phyloP scores from a whole-genome alignment of 2,888 invertebrate genomes.

The Drosophila kambysellisi region DNA sequence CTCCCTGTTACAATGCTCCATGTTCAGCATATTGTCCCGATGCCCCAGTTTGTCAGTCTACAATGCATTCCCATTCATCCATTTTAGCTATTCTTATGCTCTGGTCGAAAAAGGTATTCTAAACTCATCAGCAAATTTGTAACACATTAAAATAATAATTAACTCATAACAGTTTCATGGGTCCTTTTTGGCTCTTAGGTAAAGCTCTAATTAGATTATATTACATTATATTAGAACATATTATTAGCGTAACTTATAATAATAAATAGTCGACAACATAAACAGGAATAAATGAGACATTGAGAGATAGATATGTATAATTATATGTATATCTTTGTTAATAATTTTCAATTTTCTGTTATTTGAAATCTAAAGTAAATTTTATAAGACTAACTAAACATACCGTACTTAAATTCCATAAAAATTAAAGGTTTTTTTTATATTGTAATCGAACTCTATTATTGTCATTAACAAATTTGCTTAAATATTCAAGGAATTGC shows the following conservation, averaged over 20 bases:
- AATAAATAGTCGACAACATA: not conserved
- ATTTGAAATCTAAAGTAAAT: not conserved
- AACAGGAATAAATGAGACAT: not conserved
- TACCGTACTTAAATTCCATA: too few relatives aligned
- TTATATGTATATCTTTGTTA: not conserved
- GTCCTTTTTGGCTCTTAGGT: not conserved
- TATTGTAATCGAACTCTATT: too few relatives aligned
- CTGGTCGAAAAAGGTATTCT: not conserved
- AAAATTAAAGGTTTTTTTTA: too few relatives aligned
- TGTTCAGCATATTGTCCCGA: slow-evolving; percentile 6
- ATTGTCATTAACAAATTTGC: too few relatives aligned
- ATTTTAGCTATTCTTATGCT: slow-evolving; percentile 42
- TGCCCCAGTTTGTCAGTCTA: slow-evolving; percentile 10
- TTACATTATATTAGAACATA: too few relatives aligned
- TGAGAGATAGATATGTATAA: too few relatives aligned
- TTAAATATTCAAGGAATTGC: too few relatives aligned
- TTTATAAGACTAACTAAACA: too few relatives aligned
- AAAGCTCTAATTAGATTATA: too few relatives aligned
- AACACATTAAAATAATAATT: not conserved
- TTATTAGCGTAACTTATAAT: not conserved
- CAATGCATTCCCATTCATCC: slow-evolving; percentile 45
- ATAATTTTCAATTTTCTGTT: too few relatives aligned
- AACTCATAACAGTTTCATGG: not conserved
- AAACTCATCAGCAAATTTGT: not conserved
- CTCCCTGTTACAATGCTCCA: not conserved